Conservation (phyloP, 2,797 vertebrate species). For the Sandelia bainsii region DNA sequence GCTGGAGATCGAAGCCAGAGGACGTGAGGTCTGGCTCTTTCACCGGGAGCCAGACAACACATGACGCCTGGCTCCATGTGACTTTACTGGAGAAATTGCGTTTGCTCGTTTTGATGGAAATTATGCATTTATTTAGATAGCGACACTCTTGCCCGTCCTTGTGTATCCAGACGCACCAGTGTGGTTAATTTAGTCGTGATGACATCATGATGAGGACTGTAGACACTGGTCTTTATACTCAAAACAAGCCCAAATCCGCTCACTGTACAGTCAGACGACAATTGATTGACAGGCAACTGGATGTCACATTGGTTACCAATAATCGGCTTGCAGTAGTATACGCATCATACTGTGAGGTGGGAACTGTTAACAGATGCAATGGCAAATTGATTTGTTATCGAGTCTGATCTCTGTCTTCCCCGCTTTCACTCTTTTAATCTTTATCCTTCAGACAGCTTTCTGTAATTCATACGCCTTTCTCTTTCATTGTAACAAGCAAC, state of each 20-base stretch:
- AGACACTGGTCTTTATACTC: slow-evolving; percentile 57
- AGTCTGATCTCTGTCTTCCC: slow-evolving; percentile 59
- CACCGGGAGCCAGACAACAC: slow-evolving; percentile 77
- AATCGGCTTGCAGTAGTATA: slow-evolving; percentile 44
- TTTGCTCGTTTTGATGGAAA: slow-evolving; percentile 44
- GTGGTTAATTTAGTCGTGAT: slow-evolving; percentile 72
- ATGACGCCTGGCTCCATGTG: slow-evolving; percentile 75
- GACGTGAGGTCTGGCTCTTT: slow-evolving; percentile 82
- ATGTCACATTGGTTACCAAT: slow-evolving; percentile 54
- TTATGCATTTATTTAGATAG: slow-evolving; percentile 41
- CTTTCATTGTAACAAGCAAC: slow-evolving; percentile 6
- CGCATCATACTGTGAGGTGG: slow-evolving; percentile 47
- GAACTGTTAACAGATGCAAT: slow-evolving; percentile 55
- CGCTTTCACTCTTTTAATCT: slow-evolving; percentile 43
- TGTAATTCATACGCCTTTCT: background rate
- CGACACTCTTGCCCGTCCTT: slow-evolving; percentile 51
- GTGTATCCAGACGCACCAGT: slow-evolving; percentile 68
- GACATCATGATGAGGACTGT: slow-evolving; percentile 71
- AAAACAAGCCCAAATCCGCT: slow-evolving; percentile 44
- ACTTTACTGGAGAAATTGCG: slow-evolving; percentile 61
- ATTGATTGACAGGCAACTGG: slow-evolving; percentile 55
- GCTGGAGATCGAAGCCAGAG: slow-evolving; percentile 75
- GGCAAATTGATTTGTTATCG: slow-evolving; percentile 77
- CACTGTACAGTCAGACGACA: slow-evolving; percentile 32
- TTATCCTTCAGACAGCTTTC: slow-evolving; percentile 21